Percentiles rank a stretch among this genome's conserved stretches.
phyloP scores from a whole-genome alignment of 2,888 invertebrate genomes.

The Iphiclides podalirius region DNA sequence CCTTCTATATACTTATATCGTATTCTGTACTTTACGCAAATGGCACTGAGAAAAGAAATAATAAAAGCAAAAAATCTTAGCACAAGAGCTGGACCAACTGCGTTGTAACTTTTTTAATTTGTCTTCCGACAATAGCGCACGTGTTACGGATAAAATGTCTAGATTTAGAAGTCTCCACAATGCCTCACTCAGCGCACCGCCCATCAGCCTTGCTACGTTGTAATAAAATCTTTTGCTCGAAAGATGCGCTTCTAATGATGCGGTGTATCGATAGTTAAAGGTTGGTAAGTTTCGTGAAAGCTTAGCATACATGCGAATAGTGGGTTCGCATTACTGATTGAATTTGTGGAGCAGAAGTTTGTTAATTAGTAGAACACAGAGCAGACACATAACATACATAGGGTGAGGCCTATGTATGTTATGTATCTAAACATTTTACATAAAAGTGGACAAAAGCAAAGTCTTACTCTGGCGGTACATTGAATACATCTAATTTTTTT shows the following conservation, averaged over 20 bases:
- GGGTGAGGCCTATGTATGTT: no score
- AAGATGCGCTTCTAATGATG: conserved; percentile 11
- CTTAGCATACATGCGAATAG: neutral
- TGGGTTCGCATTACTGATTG: conserved; percentile 2
- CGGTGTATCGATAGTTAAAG: conserved; percentile 12
- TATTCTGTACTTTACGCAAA: no score
- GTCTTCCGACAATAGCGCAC: conserved; percentile 20
- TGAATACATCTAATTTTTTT: no score
- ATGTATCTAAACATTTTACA: neutral
- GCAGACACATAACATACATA: neutral
- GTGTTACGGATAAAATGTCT: conserved; percentile 19
- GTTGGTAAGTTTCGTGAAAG: conserved; percentile 13
- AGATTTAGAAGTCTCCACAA: conserved; percentile 18
- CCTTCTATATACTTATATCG: no score
- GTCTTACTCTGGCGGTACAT: no score
- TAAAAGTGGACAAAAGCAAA: neutral
- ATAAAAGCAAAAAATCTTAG: no score
- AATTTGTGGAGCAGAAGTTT: neutral
- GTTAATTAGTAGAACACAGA: neutral
- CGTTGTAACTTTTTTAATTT: conserved; percentile 23
- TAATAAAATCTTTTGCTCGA: neutral
- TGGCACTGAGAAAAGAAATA: no score
- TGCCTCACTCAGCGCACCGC: neutral
- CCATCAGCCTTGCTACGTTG: neutral
- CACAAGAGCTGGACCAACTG: conserved; percentile 1